Base-by-base conservation (phyloP, 1,140 invertebrate species). In the Portunus trituberculatus region DNA sequence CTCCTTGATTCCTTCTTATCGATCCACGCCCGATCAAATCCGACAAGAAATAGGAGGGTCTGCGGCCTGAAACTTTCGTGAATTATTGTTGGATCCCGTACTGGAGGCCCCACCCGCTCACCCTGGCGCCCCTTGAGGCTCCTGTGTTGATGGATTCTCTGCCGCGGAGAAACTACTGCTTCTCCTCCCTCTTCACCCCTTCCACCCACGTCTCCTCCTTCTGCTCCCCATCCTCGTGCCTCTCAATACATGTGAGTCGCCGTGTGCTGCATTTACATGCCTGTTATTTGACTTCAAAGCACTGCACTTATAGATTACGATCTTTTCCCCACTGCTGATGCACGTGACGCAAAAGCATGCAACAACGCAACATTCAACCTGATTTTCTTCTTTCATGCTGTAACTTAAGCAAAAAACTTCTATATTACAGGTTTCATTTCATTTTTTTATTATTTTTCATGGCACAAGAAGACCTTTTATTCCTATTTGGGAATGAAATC, bases 11-110 rank as follows among this genome's bases (percentile, higher is more conserved):
- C 94, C 94, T 76, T 89, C 88, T 86, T 86, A 95, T 95, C 94
- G 94, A 95, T 89, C 91, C 82, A 48, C 32, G 29, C 46, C 45
- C 94, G 91, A 95, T 95, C 94, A 95, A 93, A 95, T 95, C 94
- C 94, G 46, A 92, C 91, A 95, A 95, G 94, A 95, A 89, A 95
- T 95, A 95, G 94, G 91, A 92, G 94, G 91, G 94, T 91, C 88
- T 48, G 76, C 93, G 93, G 93, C 67, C 88, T 91, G 89, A 90
- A 94, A 94, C 88, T 94, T 94, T 94, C 48, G 48, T 94, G 93
- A 94, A 83, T 46, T 94, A 94, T 94, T 91, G 82, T 83, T 84
- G 82, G 86, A 86, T 52, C 67, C 45, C 46, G 45, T 90, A 28
- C 48, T 46, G 67, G 31, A n/a, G 52, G 12, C 45, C 29, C 67